phyloP scores from a whole-genome alignment of 2,113 vertebrate species.

The Neomonachus schauinslandi region DNA sequence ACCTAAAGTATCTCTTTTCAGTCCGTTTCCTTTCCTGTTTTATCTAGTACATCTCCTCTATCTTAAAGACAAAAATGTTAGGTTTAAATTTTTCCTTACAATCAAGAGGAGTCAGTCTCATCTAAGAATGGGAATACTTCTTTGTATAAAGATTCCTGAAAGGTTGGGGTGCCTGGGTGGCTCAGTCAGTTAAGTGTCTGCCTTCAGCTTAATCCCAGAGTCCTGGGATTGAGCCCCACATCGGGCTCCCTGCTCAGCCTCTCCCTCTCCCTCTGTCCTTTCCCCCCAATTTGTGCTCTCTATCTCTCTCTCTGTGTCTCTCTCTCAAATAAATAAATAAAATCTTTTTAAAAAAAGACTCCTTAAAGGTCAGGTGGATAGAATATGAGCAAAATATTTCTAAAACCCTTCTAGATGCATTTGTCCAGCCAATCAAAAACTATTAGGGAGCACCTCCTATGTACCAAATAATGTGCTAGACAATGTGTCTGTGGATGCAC shows the following conservation, averaged over 20 bases:
- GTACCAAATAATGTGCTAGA: background rate
- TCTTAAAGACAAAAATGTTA: background rate
- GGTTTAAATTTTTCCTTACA: background rate
- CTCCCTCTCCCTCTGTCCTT: background rate
- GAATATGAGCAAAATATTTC: background rate
- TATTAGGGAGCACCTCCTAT: background rate
- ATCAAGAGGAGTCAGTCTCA: background rate
- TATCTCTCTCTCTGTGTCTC: background rate
- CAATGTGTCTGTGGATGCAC: background rate
- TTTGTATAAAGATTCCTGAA: background rate
- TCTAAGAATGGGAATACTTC: background rate
- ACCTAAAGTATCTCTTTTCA: background rate
- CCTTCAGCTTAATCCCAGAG: background rate
- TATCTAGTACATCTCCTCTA: background rate
- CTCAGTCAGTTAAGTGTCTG: background rate
- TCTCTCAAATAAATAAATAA: background rate
- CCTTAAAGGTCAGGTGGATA: background rate
- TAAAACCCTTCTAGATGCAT: background rate
- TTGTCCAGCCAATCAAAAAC: background rate
- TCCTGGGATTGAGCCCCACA: background rate
- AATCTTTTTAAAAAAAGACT: background rate
- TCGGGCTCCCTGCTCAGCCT: background rate
- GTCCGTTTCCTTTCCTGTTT: background rate
- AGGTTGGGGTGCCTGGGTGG: background rate
- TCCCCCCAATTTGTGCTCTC: background rate